Percentiles rank a stretch among this genome's conserved stretches.
Evolutionary conservation across 1,140 invertebrate genomes (phyloP).

Genomic region (Lepidotrigona ventralis): DNA sequence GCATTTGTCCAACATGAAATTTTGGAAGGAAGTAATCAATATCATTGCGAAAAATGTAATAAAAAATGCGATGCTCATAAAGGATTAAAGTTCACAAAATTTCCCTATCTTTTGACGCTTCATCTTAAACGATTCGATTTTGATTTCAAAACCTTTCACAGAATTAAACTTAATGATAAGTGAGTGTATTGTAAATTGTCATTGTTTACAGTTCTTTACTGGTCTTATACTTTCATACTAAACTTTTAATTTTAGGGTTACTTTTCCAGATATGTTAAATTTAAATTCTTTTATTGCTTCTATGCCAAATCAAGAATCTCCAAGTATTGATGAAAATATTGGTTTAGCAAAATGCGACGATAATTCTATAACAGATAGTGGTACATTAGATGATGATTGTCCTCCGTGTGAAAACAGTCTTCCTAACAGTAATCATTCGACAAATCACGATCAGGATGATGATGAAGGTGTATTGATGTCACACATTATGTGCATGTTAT

Average conservation of each 20-base stretch:
- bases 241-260: conserved; percentile 83
- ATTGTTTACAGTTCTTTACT: background rate
- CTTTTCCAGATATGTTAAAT: conserved; percentile 91
- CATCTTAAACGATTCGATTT: conserved; percentile 96
- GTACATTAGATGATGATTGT: conserved; percentile 85
- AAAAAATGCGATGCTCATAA: conserved; percentile 96
- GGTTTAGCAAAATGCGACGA: conserved; percentile 83
- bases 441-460: conserved; percentile 75
- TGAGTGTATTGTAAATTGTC: conserved; percentile 75
- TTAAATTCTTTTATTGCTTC: conserved; percentile 88
- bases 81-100: conserved; percentile 92
- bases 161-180: conserved; percentile 96
- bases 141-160: conserved; percentile 91
- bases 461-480: conserved; percentile 74
- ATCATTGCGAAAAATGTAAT: conserved; percentile 93
- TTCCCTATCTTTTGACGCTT: conserved; percentile 93
- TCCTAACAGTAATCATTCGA: conserved; percentile 67
- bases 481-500: background rate
- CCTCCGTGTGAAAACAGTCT: conserved; percentile 76
- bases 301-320: conserved; percentile 70
- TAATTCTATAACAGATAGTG: conserved; percentile 86
- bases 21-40: conserved; percentile 93
- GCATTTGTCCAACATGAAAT: conserved; percentile 94
- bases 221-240: conserved; percentile 8
- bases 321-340: conserved; percentile 76